These are phyloP conservation scores for Odontesthes bonariensis DNA, from an alignment of 2,113 vertebrate genomes.

Conservation along the genomic window DNA sequence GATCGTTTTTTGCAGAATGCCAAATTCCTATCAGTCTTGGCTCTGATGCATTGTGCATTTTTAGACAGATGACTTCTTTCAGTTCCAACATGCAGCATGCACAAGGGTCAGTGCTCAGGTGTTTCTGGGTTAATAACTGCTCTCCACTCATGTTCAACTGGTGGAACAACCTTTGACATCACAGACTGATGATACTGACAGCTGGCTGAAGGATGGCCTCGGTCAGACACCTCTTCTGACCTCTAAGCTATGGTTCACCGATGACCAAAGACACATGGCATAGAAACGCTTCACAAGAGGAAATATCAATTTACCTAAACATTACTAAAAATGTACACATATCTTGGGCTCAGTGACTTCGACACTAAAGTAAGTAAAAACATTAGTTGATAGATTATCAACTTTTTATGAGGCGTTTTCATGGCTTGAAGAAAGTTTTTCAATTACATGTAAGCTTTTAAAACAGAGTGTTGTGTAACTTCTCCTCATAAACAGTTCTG, in stretches of 20 bases:
- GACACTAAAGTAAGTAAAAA: neutral
- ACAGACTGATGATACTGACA: conserved; percentile 69
- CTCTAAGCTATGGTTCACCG: conserved; percentile 58
- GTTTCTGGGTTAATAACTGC: conserved; percentile 62
- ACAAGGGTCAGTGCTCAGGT: conserved; percentile 53
- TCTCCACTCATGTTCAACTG: conserved; percentile 63
- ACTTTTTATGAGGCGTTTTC: neutral
- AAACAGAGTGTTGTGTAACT: neutral
- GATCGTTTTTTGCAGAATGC: neutral
- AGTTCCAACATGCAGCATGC: conserved; percentile 8
- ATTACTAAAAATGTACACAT: conserved; percentile 14
- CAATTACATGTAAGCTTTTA: neutral
- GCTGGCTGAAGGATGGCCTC: conserved; percentile 71
- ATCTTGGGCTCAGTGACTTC: neutral
- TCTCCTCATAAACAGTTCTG: neutral
- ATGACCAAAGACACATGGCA: conserved; percentile 60
- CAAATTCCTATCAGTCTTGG: neutral
- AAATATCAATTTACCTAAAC: conserved; percentile 22
- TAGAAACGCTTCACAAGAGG: conserved; percentile 15
- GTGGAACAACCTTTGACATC: conserved; percentile 74
- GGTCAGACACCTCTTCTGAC: conserved; percentile 76
- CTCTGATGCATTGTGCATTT: neutral
- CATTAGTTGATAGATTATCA: neutral
- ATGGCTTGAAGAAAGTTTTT: neutral
- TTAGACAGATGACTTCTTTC: neutral